Base-by-base conservation (phyloP, 2,888 invertebrate species). In the Cynaeus angustus region DNA sequence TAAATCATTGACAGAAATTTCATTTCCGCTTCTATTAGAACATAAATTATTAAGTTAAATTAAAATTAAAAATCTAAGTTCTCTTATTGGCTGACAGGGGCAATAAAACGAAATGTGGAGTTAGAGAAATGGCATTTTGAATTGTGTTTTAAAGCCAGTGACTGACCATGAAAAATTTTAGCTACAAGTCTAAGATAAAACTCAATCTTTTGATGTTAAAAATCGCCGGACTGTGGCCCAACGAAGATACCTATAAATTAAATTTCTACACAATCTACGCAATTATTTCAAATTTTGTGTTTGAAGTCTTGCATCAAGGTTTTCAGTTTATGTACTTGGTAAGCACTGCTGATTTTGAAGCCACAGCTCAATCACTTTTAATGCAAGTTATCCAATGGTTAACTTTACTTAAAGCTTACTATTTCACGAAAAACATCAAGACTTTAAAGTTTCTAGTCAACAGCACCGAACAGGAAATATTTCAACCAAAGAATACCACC, bases 221-320 rank as follows among this genome's bases (percentile, higher is more conserved):
- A 28, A 26, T 28, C 9, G 50, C 50, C 14, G 50, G 50, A 12
- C 12, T 50, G 1, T 50, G 50, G 50, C 50, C 50, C 10, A 28
- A 50, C 0, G 26, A 12, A 10, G 50, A 50, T 9, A 50, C 16
- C 4, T 50, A 50, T 12, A 3, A 26, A 10, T 12, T 26, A 8
- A 50, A 50, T 21, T 8, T 50, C n/a, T 50, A 50, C n/a, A 21
- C 50, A 6, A 2, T 41, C 12, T 41, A 41, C 41, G 13, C 41
- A 3, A 41, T 13, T n/a, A 7, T 41, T 6, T 41, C 41, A 3
- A 12, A 12, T n/a, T 6, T 13, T 1, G 5, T 41, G 5, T 41
- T 41, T 12, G 12, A 41, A 41, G 12, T 13, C 3, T 2, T 41
- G 1, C 41, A 41, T 12, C 6, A 6, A 7, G 13, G 12, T n/a